Percentiles rank a stretch among this genome's conserved stretches.
These are phyloP conservation scores for Porites rus DNA, from an alignment of 92 coral and sea anemone genomes.

Conservation along the genomic window DNA sequence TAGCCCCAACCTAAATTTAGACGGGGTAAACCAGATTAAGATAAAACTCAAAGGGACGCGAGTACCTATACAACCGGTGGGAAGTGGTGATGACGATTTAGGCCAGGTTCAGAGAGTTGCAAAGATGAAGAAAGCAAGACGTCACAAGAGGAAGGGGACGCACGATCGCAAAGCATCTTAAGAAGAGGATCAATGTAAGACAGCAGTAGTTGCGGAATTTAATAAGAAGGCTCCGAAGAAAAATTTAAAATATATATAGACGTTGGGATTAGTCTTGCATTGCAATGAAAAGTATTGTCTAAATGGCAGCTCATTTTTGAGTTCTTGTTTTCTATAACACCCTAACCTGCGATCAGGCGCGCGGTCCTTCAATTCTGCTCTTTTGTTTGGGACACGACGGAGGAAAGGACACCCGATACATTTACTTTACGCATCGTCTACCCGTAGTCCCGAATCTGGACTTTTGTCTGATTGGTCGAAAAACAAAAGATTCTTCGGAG, in stretches of 20 bases:
- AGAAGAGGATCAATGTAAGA: not conserved
- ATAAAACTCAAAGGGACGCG: constrained; percentile 56
- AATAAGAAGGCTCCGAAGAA: not conserved
- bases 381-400: too few relatives aligned
- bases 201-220: not conserved
- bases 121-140: not conserved
- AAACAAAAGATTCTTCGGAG: too few relatives aligned
- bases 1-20: constrained; percentile 26
- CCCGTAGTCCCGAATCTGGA: too few relatives aligned
- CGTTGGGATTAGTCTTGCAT: not conserved
- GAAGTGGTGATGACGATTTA: constrained; percentile 1
- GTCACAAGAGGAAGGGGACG: not conserved
- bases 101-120: not conserved
- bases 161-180: not conserved
- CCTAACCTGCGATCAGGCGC: too few relatives aligned
- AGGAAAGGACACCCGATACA: too few relatives aligned
- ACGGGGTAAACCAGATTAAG: constrained; percentile 19
- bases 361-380: too few relatives aligned
- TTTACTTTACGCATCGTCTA: too few relatives aligned
- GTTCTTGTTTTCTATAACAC: not conserved
- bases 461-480: too few relatives aligned
- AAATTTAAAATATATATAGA: not conserved
- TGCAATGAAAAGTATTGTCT: not conserved
- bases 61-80: constrained; percentile 26
- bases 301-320: not conserved